A percentile compares a stretch with the other conserved stretches of the same genome.
Evolutionary conservation across 2,113 vertebrate species (phyloP).

Genomic region (Tretioscincus oriximinensis): DNA sequence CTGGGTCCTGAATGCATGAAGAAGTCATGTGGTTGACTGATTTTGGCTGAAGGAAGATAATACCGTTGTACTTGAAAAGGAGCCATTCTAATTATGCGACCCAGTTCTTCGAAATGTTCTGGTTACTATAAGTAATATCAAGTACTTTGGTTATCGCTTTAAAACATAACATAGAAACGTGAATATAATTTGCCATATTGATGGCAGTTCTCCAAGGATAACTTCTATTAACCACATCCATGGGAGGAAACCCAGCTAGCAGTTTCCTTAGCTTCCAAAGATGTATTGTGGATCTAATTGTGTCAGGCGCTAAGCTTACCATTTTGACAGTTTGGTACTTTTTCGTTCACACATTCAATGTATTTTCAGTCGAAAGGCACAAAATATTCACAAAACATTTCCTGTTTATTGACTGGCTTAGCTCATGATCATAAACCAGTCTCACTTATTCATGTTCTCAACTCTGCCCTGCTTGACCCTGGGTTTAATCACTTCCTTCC

Average conservation of each 20-base stretch:
- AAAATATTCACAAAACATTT: conserved; percentile 8
- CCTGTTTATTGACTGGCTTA: not conserved
- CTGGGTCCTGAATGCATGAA: not conserved
- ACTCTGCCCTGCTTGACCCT: not conserved
- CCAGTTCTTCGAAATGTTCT: not conserved
- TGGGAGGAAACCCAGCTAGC: not conserved
- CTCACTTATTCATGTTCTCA: not conserved
- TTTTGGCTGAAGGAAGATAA: not conserved
- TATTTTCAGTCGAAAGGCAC: not conserved
- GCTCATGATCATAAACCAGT: not conserved
- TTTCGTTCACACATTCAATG: not conserved
- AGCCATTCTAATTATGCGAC: not conserved
- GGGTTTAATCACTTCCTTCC: not conserved
- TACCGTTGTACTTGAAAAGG: not conserved
- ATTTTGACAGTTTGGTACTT: not conserved
- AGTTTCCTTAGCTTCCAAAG: not conserved
- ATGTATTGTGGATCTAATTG: not conserved
- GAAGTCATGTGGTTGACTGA: conserved; percentile 8
- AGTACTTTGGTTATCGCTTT: not conserved
- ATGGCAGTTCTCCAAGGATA: not conserved
- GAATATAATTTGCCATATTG: not conserved
- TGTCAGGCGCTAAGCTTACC: not conserved
- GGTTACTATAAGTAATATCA: not conserved
- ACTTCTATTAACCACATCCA: not conserved
- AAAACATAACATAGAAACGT: not conserved